Evolutionary conservation across 2,113 vertebrate genomes (phyloP).

Genomic region (Myotis yumanensis): DNA sequence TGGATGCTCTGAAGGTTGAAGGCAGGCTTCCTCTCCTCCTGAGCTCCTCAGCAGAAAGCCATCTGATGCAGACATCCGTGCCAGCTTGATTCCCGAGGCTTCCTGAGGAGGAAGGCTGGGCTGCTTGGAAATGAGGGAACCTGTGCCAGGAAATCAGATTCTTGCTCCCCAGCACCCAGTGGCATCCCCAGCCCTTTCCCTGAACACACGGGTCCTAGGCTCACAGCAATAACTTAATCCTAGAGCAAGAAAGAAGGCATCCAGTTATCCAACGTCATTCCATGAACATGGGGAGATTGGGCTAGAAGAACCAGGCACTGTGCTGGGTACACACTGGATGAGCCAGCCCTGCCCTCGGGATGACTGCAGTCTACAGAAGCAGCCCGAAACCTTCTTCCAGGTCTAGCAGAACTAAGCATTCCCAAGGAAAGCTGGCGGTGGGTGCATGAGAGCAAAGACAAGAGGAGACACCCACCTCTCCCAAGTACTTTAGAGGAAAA

Average conservation of each 20-base stretch:
- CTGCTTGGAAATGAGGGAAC: neutral
- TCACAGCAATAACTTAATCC: neutral
- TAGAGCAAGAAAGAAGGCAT: neutral
- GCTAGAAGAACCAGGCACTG: neutral
- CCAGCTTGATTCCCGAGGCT: neutral
- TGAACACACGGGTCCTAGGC: neutral
- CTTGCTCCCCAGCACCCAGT: neutral
- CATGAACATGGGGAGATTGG: neutral
- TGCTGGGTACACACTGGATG: neutral
- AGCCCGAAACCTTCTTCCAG: neutral
- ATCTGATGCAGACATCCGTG: neutral
- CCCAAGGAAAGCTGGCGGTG: neutral
- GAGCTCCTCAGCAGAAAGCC: neutral
- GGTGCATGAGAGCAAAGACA: neutral
- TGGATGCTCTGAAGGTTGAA: neutral
- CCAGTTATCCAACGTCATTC: accelerated
- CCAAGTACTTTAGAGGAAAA: neutral
- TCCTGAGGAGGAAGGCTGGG: neutral
- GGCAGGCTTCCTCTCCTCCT: neutral
- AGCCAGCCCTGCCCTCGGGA: accelerated
- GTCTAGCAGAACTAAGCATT: neutral
- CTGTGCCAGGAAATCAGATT: neutral
- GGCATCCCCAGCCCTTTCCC: neutral
- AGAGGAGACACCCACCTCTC: neutral
- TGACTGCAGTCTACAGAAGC: neutral